Conservation (phyloP, 1,140 invertebrate genomes). For the Agraylea sexmaculata region DNA sequence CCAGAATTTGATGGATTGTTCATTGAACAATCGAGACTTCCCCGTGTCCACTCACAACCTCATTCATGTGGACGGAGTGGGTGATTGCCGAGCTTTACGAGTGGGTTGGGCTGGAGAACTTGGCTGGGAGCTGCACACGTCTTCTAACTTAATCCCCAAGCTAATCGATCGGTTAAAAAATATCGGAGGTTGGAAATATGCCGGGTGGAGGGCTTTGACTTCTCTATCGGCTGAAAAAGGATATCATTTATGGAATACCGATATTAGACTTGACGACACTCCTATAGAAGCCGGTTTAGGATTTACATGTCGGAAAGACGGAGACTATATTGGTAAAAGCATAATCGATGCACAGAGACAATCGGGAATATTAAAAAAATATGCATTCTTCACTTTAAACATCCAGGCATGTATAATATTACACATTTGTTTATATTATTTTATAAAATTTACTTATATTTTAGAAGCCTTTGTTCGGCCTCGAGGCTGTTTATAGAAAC, state of each 20-base stretch:
- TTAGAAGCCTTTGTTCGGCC: conserved; percentile 61
- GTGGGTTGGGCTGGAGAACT: conserved; percentile 78
- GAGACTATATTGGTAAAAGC: conserved; percentile 64
- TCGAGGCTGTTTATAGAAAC: conserved; percentile 75
- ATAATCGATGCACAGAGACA: conserved; percentile 49
- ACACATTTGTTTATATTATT: conserved; percentile 2
- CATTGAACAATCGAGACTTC: conserved; percentile 48
- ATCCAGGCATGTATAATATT: conserved; percentile 40
- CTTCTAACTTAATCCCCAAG: conserved; percentile 31
- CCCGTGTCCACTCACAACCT: conserved; percentile 35
- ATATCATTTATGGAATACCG: conserved; percentile 74
- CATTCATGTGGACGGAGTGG: conserved; percentile 20
- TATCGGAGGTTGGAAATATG: conserved; percentile 52
- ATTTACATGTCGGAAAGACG: conserved; percentile 62
- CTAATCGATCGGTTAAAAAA: conserved; percentile 28
- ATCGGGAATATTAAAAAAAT: conserved; percentile 58
- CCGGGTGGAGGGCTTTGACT: conserved; percentile 74
- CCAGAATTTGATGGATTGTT: conserved; percentile 37
- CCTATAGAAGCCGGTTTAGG: conserved; percentile 72
- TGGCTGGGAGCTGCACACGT: conserved; percentile 80
- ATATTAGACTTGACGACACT: conserved; percentile 71
- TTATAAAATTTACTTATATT: conserved; percentile 18
- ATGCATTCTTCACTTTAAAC: conserved; percentile 61
- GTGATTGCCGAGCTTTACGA: conserved; percentile 47
- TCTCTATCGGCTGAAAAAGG: conserved; percentile 80